Conservation (phyloP, 2,113 vertebrate genomes). For the Platanista minor region DNA sequence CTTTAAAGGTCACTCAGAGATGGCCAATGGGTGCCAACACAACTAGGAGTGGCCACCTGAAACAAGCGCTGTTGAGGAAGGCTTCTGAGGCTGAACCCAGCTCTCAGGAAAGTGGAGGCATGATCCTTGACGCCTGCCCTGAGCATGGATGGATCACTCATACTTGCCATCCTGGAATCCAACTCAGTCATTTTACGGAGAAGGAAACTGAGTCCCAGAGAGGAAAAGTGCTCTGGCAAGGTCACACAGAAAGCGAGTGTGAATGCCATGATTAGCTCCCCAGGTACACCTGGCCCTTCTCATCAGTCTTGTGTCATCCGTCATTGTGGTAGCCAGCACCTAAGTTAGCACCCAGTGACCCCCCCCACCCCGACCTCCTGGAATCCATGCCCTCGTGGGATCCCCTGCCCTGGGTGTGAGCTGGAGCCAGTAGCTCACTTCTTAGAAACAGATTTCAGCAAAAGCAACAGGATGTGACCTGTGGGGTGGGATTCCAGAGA, state of each 20-base stretch:
- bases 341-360: background rate
- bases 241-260: background rate
- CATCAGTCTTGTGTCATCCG: accelerated
- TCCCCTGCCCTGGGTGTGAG: background rate
- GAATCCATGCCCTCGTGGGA: background rate
- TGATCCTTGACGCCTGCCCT: background rate
- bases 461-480: background rate
- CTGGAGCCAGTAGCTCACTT: background rate
- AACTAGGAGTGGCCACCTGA: accelerated
- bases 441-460: background rate
- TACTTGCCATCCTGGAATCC: background rate
- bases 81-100: background rate
- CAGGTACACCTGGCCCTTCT: background rate
- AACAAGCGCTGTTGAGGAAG: background rate
- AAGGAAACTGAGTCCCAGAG: background rate
- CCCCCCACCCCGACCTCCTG: background rate
- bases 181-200: background rate
- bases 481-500: background rate
- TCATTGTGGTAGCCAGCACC: accelerated
- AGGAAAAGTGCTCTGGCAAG: accelerated
- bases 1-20: background rate
- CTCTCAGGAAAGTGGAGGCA: accelerated
- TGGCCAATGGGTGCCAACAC: background rate
- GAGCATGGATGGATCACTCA: background rate
- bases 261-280: background rate